Conservation (phyloP, 2,797 vertebrate species). For the Urocyon cinereoargenteus region DNA sequence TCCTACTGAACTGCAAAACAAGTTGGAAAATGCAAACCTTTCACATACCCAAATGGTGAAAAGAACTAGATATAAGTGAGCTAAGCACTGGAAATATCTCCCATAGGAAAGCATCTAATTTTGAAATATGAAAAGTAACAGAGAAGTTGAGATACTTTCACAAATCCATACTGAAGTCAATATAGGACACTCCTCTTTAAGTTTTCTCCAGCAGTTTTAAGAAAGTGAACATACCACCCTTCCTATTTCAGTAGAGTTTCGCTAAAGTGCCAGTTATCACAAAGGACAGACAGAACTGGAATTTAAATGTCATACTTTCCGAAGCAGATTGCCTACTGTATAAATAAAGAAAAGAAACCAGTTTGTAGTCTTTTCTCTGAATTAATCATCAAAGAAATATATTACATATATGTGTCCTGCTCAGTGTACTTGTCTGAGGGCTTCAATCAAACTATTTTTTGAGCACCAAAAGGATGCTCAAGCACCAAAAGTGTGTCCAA, state of each 20-base stretch:
- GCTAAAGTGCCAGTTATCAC: slow-evolving; percentile 33
- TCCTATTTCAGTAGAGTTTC: slow-evolving; percentile 17
- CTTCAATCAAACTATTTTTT: not conserved
- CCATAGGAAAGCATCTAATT: not conserved
- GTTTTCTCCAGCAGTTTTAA: not conserved
- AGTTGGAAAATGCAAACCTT: not conserved
- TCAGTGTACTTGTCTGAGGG: not conserved
- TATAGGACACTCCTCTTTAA: not conserved
- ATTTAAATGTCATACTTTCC: slow-evolving; percentile 69
- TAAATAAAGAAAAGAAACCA: slow-evolving; percentile 52
- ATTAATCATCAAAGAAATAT: slow-evolving; percentile 42
- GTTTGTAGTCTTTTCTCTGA: slow-evolving; percentile 8
- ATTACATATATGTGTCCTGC: not conserved
- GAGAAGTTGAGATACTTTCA: slow-evolving; percentile 10
- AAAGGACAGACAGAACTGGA: slow-evolving; percentile 20
- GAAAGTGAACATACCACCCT: not conserved
- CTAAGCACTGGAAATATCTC: not conserved
- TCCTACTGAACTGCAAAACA: not conserved
- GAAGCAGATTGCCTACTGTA: slow-evolving; percentile 47
- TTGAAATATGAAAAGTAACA: not conserved
- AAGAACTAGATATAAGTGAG: not conserved
- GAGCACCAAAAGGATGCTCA: not conserved
- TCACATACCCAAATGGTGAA: not conserved
- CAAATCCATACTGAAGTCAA: not conserved
- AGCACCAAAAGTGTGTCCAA: not conserved